These are phyloP conservation scores for Plusia festucae DNA, from an alignment of 2,888 invertebrate species.

Conservation along the genomic window DNA sequence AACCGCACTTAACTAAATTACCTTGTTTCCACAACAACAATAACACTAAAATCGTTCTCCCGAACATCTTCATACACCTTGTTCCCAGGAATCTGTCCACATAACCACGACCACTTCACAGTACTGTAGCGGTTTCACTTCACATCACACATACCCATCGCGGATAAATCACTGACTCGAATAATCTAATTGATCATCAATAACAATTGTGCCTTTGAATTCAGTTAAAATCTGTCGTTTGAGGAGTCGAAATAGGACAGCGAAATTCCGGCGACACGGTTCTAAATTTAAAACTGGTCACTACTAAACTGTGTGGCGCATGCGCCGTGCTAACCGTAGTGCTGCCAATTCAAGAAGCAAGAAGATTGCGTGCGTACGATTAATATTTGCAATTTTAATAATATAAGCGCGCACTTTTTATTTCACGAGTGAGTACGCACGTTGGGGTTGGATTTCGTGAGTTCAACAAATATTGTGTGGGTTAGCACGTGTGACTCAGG, in stretches of 20 bases:
- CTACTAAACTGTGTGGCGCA: slow-evolving; percentile 76
- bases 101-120: slow-evolving; percentile 62
- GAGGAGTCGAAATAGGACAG: slow-evolving; percentile 80
- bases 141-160: slow-evolving; percentile 47
- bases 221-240: slow-evolving; percentile 74
- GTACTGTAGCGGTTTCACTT: slow-evolving; percentile 49
- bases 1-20: slow-evolving; percentile 45
- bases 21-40: slow-evolving; percentile 76
- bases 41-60: slow-evolving; percentile 64
- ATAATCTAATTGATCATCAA: slow-evolving; percentile 56
- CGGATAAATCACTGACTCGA: slow-evolving; percentile 60
- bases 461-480: slow-evolving; percentile 42
- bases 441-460: slow-evolving; percentile 39
- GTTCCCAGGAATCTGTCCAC: slow-evolving; percentile 48
- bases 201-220: slow-evolving; percentile 64
- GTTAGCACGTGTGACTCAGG: slow-evolving; percentile 52
- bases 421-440: slow-evolving; percentile 24
- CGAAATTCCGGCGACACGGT: slow-evolving; percentile 77
- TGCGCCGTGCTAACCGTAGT: slow-evolving; percentile 72
- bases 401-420: slow-evolving; percentile 42
- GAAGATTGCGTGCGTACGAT: slow-evolving; percentile 64
- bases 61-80: slow-evolving; percentile 65
- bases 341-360: slow-evolving; percentile 70
- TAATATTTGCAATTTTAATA: slow-evolving; percentile 46
- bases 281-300: slow-evolving; percentile 85